Conservation (phyloP, 2,113 vertebrate species). For the Silurus asotus region DNA sequence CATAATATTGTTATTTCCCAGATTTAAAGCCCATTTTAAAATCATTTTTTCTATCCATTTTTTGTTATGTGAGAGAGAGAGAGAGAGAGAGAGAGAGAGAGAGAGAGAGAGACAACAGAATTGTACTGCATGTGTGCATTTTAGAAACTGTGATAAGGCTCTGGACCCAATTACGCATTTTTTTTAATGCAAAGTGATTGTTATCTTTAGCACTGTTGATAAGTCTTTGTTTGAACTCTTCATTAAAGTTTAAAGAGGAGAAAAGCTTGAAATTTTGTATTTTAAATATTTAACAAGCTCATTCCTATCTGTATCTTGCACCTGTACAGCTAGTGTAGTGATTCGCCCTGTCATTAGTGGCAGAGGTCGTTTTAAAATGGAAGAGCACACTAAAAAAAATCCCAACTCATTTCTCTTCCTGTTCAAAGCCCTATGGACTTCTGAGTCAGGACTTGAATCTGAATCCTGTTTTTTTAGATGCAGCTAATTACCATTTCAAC, state of each 20-base stretch:
- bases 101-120: neutral
- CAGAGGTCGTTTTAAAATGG: constrained; percentile 51
- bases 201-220: constrained; percentile 66
- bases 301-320: constrained; percentile 66
- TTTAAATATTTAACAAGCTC: constrained; percentile 71
- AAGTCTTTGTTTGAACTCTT: constrained; percentile 69
- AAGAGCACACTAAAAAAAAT: constrained; percentile 59
- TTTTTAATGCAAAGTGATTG: constrained; percentile 44
- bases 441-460: constrained; percentile 41
- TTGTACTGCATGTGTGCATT: constrained; percentile 11
- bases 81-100: neutral
- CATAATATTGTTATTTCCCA: neutral
- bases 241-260: constrained; percentile 71
- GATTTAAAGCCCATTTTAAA: neutral
- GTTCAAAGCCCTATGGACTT: constrained; percentile 34
- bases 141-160: constrained; percentile 35
- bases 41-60: too few relatives aligned
- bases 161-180: constrained; percentile 48
- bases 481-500: constrained; percentile 30
- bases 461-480: constrained; percentile 42
- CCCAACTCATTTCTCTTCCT: constrained; percentile 53
- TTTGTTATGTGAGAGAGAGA: neutral
- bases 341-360: constrained; percentile 45
- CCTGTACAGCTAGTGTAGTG: constrained; percentile 57
- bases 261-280: constrained; percentile 63